Evolutionary conservation across 2,888 invertebrate genomes (phyloP), one percentile per base, ranked within the genome.

Genomic region (Aporophyla lueneburgensis): DNA sequence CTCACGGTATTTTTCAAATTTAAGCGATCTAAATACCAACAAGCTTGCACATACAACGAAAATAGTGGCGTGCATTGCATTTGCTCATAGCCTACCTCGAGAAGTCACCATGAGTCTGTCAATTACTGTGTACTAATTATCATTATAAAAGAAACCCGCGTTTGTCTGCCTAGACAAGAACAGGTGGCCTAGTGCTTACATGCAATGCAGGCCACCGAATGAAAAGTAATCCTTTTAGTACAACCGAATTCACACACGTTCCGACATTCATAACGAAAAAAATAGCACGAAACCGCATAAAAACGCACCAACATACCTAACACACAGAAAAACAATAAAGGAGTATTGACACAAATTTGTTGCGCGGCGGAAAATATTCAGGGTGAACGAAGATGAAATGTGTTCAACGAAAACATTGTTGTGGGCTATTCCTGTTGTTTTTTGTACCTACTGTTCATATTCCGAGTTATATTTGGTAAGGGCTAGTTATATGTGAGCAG

Each of bases 271-370:
- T 66, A 21, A 5, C 24, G n/a, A 56, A 70, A 69, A 65, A 68
- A 56, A 69, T 19, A 21, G 16, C n/a, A 19, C 10, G 33, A 58
- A 53, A 71, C 53, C 51, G 21, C n/a, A 51, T 27, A 73, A 66
- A 70, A 83, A 67, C 62, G 56, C 54, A 43, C n/a, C 14, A 10
- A 54, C 51, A n/a, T 58, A 72, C n/a, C 63, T 49, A 77, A 71
- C 43, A 67, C 27, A 81, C 43, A 58, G 14, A 40, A 61, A 78
- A 68, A 83, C 61, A 83, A 76, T 66, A 61, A 51, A 58, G 24
- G 33, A 70, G 7, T 71, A 77, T 84, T 84, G 80, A 84, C 76
- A 80, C 62, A 54, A 61, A 86, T 80, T 74, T 56, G 58, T 40
- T 59, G 62, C 40, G 54, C n/a, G 43, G 16, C 51, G 59, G 51